Base-by-base conservation (phyloP, 1,140 invertebrate species). In the Hyphantria cunea region DNA sequence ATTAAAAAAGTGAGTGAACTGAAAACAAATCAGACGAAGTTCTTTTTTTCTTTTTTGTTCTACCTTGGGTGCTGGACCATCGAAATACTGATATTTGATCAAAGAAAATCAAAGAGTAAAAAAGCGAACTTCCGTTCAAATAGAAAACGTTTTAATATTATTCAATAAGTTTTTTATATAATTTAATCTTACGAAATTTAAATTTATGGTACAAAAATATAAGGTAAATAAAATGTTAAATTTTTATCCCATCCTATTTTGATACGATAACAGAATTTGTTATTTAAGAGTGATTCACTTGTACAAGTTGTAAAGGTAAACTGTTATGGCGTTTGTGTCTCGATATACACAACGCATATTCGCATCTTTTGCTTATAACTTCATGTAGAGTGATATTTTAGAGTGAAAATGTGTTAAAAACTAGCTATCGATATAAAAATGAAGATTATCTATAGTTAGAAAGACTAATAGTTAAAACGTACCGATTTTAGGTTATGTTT, bases 401-500 rank as follows among this genome's bases (percentile, higher is more conserved):
- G 41, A 55, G 34, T 49, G 31, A 64, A 61, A 56, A 63, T 33
- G 53, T 55, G 62, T 14, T 41, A 56, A 66, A 66, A 63, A 42
- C 41, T 60, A 63, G 63, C 25, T 49, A 45, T 12, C 64, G 53
- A 47, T 47, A 59, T 65, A 25, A 60, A 69, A 62, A 73, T 66
- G 50, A 69, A 54, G 64, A 62, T 60, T 62, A 61, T 51, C 5
- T 73, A 32, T 61, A 61, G 41, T 49, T 68, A 62, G 58, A 62
- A 32, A 34, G 17, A 17, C 31, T 50, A 61, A 64, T 14, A 49
- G 66, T 70, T 58, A 54, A 53, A 70, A 53, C 55, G 58, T 60
- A 72, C 41, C 32, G 50, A 66, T 79, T 85, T 74, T 91, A 93
- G 94, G 94, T 94, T 94, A 94, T 94, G 93, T 94, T 94, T 94